Percentiles rank a stretch among this genome's conserved stretches.
Evolutionary conservation across 1,140 invertebrate species (phyloP).

Genomic region (Lasaia peninsularis): DNA sequence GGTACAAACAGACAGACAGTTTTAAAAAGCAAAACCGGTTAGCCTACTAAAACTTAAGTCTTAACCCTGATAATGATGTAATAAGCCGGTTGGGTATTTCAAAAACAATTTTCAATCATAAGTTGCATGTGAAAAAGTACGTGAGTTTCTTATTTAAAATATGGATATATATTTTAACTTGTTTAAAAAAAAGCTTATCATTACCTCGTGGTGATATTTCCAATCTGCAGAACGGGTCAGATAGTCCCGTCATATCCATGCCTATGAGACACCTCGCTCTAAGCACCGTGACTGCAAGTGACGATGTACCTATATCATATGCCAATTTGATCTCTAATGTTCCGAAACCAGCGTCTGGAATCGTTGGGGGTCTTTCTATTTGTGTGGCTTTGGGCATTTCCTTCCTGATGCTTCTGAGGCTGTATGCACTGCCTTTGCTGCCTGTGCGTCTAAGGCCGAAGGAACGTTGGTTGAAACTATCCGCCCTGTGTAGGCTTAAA

Average conservation of each 20-base stretch:
- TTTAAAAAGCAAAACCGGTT: no score
- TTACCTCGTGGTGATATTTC: constrained; percentile 88
- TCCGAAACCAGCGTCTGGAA: constrained; percentile 75
- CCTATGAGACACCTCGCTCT: constrained; percentile 86
- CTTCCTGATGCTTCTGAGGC: constrained; percentile 55
- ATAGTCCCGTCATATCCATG: constrained; percentile 93
- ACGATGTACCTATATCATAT: constrained; percentile 86
- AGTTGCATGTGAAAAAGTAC: no score
- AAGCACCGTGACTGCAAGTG: constrained; percentile 88
- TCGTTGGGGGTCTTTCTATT: constrained; percentile 50
- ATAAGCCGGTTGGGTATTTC: no score
- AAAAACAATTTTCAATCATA: no score
- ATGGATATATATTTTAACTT: no score
- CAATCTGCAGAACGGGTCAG: constrained; percentile 94
- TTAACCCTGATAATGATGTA: no score
- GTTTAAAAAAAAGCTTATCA: constrained; percentile 5
- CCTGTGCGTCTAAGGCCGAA: constrained; percentile 58
- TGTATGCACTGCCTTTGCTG: constrained; percentile 69
- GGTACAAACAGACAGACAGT: no score
- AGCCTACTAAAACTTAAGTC: no score
- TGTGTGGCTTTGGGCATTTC: constrained; percentile 48
- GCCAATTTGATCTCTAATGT: constrained; percentile 87
- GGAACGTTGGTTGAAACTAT: constrained; percentile 58
- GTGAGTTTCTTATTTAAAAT: no score
- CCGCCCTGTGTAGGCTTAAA: constrained; percentile 61